Base-by-base conservation (phyloP, 1,140 invertebrate species). In the Lasioglossum baleicum region DNA sequence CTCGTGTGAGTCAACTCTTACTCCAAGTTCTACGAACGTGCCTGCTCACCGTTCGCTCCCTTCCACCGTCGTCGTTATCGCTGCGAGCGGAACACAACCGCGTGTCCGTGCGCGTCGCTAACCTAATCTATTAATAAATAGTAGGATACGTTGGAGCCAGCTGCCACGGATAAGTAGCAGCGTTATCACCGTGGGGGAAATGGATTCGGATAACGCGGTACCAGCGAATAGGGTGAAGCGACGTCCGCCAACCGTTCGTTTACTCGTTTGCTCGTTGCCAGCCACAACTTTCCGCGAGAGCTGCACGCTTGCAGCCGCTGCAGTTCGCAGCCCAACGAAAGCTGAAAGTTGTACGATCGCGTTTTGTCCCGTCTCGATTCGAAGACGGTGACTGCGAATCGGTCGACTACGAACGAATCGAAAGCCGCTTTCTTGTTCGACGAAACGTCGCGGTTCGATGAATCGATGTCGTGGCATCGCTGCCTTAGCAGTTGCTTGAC, bases 101-200 rank as follows among this genome's bases (percentile, higher is more conserved):
- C 31, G 42, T 17, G 44, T 20, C 35, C 5, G 56, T 42, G 40
- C 15, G 3, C 7, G 26, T 60, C 35, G 8, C 15, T 20, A 58
- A 61, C 51, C 67, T 63, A 71, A 77, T 77, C 75, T 77, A 77
- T 77, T 77, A 77, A 77, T 77, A 76, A 76, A 70, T 76, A 76
- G 66, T 40, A 10, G 66, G 75, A 51, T 51, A n/a, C 20, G 51
- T 35, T n/a, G 40, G 66, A 20, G 40, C 40, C 42, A 76, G 53
- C 64, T 44, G 65, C 48, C 10, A 51, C 15, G 67, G 35, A 63
- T 70, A 31, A 7, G 13, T 44, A 31, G 8, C 15, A 11, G 26
- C 10, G 2, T 48, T 53, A 63, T 77, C 71, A 7, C 7, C 8
- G 40, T 6, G 26, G 42, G 20, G 69, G 13, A 20, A 31, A 31